Evolutionary conservation across 2,113 vertebrate genomes (phyloP), one percentile per base, ranked within the genome.

Genomic region (Hyaena hyaena): DNA sequence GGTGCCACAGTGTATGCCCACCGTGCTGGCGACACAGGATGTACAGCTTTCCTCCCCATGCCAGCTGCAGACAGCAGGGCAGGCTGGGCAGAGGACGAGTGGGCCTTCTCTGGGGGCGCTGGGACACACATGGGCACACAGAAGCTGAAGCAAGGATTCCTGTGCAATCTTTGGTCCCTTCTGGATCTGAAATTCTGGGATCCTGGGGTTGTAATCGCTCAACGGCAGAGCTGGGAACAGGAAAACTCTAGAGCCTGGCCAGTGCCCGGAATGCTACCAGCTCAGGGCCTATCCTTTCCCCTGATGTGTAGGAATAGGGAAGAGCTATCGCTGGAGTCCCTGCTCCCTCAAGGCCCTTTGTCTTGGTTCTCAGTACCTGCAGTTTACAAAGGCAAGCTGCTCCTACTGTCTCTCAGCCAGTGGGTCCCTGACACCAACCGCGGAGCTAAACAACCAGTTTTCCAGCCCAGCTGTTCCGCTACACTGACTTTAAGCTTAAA

Each of bases 371-470:
- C 31, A 50, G 76, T 53, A 33, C 45, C 33, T 21, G 69, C 69
- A 48, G 66, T 92, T 74, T 19, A 24, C 79, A 95, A 66, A 83
- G 33, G 50, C 73, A 31, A 88, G 69, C 84, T 86, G 91, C 66
- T 87, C 76, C 95, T 43, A 39, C 68, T 53, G 48, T 69, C 7
- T 53, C 61, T 85, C 43, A 94, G 93, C 58, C 48, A n/a, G 24
- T 77, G 95, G 66, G 66, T 84, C n/a, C 55, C 55, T 81, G 79
- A 58, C 73, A 58, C 43, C 65, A 74, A 24, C 53, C 28, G 33
- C 39, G 48, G 88, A 89, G 63, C 95, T 86, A 65, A 93, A 86
- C 45, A 24, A 33, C 74, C 83, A 31, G 2, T 86, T 97, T 95
- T 76, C 96, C 53, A 92, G 10, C 31, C 87, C 86, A 84, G 55